phyloP scores from a whole-genome alignment of 1,140 invertebrate species.

The Parasteatoda tepidariorum region DNA sequence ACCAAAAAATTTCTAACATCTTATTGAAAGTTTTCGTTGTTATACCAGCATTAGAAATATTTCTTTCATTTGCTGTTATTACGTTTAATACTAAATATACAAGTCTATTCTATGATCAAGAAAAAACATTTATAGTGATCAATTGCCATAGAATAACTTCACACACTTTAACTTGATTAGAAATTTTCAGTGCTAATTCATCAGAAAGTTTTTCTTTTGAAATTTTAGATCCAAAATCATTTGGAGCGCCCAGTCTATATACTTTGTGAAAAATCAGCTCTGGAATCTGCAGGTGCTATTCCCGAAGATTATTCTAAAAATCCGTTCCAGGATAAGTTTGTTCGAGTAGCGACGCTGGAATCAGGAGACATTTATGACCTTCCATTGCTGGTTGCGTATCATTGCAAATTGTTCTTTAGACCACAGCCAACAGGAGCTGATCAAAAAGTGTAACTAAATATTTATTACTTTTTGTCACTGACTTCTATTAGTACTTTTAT shows the following conservation, averaged over 20 bases:
- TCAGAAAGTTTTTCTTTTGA: constrained; percentile 29
- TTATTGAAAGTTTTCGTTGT: no score
- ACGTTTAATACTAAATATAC: no score
- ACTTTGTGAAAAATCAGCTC: constrained; percentile 78
- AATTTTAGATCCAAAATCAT: constrained; percentile 79
- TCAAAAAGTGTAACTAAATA: constrained; percentile 71
- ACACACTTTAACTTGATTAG: not conserved
- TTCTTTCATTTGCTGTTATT: no score
- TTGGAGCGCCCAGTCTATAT: constrained; percentile 80
- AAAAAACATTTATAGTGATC: no score
- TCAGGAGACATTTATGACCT: constrained; percentile 80
- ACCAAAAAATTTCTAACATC: no score
- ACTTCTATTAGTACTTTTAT: no score
- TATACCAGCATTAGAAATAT: no score
- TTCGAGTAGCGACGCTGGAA: constrained; percentile 79
- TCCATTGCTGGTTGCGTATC: constrained; percentile 83
- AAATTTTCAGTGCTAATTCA: not conserved
- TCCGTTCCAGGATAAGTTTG: constrained; percentile 80
- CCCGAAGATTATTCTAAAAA: constrained; percentile 78
- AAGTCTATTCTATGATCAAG: not conserved
- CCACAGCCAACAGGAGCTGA: constrained; percentile 76
- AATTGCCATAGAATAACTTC: not conserved
- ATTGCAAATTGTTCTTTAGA: constrained; percentile 80
- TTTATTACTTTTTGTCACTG: not conserved
- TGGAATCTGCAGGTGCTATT: constrained; percentile 74